Evolutionary conservation across 1,140 invertebrate genomes (phyloP), one percentile per base, ranked within the genome.

Genomic region (Macrostomum lignano): DNA sequence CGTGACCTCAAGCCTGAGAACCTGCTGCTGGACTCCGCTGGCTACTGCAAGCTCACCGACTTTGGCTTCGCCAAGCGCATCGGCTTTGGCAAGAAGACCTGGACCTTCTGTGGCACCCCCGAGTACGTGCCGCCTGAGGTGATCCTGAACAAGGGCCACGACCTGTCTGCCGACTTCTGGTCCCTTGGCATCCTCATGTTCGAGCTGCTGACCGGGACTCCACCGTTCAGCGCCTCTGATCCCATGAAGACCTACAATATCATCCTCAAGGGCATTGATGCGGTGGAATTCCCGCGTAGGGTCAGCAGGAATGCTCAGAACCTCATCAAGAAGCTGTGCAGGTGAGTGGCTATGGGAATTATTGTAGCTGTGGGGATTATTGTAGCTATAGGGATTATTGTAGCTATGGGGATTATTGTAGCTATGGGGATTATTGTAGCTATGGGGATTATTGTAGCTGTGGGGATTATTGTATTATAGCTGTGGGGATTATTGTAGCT

Each of bases 171-270:
- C 21, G 88, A 96, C 58, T 96, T 86, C 84, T 96, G 88, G 88
- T 91, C 79, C n/a, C 86, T 94, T 62, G 91, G 82, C 33, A 82
- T 94, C 23, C 63, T 93, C 39, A 88, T 91, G 79, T 98, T 75
- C 52, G 91, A 98, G 48, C 96, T 98, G 88, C 5, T 33, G 6
- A n/a, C 3, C 11, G 22, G 32, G 7, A 3, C 24, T 71, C 84
- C 84, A 24, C 84, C 86, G 4, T 93, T 94, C 52, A 75, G 76
- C 31, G 82, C 81, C 5, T 67, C 71, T 1, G 88, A 98, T 61
- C 84, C 86, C 1, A 96, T 98, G 86, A 86, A 82, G 55, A 96
- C 86, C 0, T 98, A 98, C 55, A 96, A 94, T 46, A 82, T 94
- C 40, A 96, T 96, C 46, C 61, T 98, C 20, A 93, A 91, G 59